Base-by-base conservation (phyloP, 2,888 invertebrate species). In the Eupithecia pulchellata region DNA sequence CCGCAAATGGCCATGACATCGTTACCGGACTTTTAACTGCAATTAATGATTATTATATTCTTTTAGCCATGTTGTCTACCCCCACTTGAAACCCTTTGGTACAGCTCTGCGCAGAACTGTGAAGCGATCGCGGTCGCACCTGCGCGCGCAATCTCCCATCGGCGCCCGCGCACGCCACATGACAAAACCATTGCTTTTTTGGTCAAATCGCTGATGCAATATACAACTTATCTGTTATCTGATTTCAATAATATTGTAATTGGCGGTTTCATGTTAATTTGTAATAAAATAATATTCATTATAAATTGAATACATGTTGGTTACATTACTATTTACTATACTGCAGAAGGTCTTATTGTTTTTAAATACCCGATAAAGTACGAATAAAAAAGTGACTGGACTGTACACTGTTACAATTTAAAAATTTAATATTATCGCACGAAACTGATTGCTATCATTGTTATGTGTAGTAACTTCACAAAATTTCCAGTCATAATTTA, bases 101-200 rank as follows among this genome's bases (percentile, higher is more conserved):
- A 8, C 69, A 60, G 4, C 66, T 61, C 72, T 67, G 68, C 4
- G 30, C 20, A 66, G 36, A 42, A 65, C 66, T 72, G 72, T 68
- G 72, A 72, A 72, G 78, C 77, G 78, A 85, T 85, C 77, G 75
- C 75, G 77, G 76, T 77, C 76, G 77, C 77, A 77, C 77, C 77
- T 77, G 77, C 75, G 70, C 42, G 77, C 75, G 42, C 65, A 74
- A 88, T 87, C 88, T 78, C 69, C 80, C 79, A 88, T 89, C 88
- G 80, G 82, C 82, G 81, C 68, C 72, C 81, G 84, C 84, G 86
- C 89, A 88, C 88, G 87, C 88, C 79, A 86, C 76, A 75, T 71
- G 72, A 70, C 74, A 73, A 75, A 34, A 70, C 68, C 66, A 69
- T 73, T 69, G 72, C 75, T 76, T 78, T 77, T 76, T 75, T 72